Percentiles rank a stretch among this genome's conserved stretches.
Conservation (phyloP, 2,113 vertebrate genomes). For the Pundamilia nyererei region DNA sequence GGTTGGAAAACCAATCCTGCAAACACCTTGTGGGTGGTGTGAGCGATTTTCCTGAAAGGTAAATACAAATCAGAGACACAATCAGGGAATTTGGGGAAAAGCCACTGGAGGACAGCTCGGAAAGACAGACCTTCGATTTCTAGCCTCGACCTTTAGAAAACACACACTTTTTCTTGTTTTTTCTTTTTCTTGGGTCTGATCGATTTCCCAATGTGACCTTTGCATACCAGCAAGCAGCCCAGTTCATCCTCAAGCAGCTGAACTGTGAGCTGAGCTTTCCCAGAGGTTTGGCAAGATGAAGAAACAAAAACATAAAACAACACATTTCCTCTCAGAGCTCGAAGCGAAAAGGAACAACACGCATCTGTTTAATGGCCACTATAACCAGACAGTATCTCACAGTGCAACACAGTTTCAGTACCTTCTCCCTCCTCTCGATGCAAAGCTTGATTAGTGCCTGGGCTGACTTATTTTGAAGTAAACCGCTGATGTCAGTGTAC, state of each 20-base stretch:
- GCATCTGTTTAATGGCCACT: background rate
- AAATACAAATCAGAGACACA: background rate
- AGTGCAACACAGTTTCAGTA: background rate
- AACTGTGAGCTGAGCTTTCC: background rate
- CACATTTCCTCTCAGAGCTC: background rate
- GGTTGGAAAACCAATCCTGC: background rate
- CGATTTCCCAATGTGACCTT: slow-evolving; percentile 27
- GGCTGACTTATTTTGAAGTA: background rate
- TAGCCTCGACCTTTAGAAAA: background rate
- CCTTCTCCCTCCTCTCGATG: background rate
- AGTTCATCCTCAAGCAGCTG: background rate
- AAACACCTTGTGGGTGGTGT: background rate
- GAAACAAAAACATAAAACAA: background rate
- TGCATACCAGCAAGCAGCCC: background rate
- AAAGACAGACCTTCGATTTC: background rate
- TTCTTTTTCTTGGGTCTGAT: background rate
- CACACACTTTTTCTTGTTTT: background rate
- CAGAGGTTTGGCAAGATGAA: background rate
- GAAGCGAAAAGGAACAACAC: background rate
- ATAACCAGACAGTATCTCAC: background rate
- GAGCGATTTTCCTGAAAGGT: background rate
- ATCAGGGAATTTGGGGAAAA: background rate
- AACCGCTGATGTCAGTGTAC: background rate
- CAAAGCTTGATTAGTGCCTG: background rate
- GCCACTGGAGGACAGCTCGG: background rate